Conservation (phyloP, 1,140 invertebrate genomes). For the Trichoplusia ni region DNA sequence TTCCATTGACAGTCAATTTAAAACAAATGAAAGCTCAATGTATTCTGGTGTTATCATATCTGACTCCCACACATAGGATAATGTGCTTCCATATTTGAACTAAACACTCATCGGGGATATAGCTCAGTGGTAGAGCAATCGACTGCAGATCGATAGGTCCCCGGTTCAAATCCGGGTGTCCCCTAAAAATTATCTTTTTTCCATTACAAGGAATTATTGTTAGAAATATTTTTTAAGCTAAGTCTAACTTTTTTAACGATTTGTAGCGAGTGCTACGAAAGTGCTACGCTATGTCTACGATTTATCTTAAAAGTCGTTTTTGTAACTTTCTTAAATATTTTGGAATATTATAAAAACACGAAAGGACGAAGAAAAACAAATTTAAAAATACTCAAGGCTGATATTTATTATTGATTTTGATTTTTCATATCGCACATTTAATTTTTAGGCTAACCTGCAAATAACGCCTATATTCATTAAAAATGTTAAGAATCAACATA, state of each 20-base stretch:
- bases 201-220: not conserved
- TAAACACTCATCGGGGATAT: constrained; percentile 37
- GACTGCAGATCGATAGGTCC: constrained; percentile 58
- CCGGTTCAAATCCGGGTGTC: constrained; percentile 66
- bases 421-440: no score
- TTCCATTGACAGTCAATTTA: not conserved
- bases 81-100: not conserved
- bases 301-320: not conserved
- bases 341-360: no score
- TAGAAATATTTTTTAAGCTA: not conserved
- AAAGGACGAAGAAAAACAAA: no score
- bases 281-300: not conserved
- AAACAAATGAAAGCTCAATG: not conserved
- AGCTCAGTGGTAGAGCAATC: constrained; percentile 55
- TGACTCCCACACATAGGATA: not conserved
- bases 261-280: not conserved
- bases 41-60: not conserved
- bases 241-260: not conserved
- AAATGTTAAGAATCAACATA: no score
- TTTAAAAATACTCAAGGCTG: no score
- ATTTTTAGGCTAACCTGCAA: no score
- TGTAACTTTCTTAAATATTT: no score
- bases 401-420: not conserved
- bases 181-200: constrained; percentile 34
- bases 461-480: no score